phyloP scores from a whole-genome alignment of 1,140 invertebrate species.

The Battus philenor region DNA sequence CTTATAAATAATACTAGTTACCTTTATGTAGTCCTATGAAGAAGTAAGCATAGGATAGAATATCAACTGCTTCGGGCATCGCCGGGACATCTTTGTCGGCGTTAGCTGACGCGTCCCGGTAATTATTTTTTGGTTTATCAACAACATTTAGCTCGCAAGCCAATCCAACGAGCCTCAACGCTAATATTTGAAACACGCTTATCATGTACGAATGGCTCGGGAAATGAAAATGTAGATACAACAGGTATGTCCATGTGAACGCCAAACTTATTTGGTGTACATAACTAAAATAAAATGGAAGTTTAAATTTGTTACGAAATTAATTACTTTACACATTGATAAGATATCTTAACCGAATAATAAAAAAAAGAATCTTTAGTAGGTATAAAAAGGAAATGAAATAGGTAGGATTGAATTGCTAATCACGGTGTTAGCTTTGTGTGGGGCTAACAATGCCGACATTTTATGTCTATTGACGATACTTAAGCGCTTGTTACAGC shows the following conservation, averaged over 20 bases:
- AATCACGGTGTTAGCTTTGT: too few species aligned
- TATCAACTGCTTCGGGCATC: constrained; percentile 45
- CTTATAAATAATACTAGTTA: constrained; percentile 22
- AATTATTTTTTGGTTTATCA: constrained; percentile 19
- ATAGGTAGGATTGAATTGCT: too few species aligned
- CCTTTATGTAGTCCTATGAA: constrained; percentile 68
- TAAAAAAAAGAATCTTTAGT: too few species aligned
- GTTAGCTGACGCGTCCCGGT: background rate
- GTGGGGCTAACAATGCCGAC: too few species aligned
- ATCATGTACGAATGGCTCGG: constrained; percentile 33
- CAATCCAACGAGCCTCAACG: constrained; percentile 54
- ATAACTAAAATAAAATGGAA: constrained; percentile 38
- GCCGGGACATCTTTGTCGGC: background rate
- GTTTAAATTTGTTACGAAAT: too few species aligned
- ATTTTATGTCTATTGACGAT: too few species aligned
- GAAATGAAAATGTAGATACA: constrained; percentile 38
- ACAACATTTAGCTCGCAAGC: constrained; percentile 49
- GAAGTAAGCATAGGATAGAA: constrained; percentile 54
- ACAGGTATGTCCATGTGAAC: constrained; percentile 51
- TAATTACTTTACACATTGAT: too few species aligned
- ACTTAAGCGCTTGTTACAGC: too few species aligned
- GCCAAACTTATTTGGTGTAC: constrained; percentile 51
- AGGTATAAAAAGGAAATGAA: too few species aligned
- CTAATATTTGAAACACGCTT: constrained; percentile 54
- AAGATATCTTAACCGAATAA: too few species aligned